Evolutionary conservation across 2,113 vertebrate genomes (phyloP), one percentile per base, ranked within the genome.

Genomic region (Eurystomus gularis): DNA sequence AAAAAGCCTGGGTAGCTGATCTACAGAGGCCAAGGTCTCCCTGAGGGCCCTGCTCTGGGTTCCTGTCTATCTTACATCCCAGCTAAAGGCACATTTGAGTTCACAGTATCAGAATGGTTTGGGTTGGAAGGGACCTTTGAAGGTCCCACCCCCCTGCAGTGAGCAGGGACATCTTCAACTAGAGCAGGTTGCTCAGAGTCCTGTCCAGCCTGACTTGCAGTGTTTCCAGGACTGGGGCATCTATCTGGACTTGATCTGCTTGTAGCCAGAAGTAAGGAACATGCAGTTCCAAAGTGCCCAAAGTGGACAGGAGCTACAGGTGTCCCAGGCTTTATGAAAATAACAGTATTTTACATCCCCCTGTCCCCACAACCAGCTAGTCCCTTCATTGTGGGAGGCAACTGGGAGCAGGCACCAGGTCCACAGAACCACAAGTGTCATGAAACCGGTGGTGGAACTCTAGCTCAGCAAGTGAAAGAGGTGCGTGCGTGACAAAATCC

Each of bases 11-110:
- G 14, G 3, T 4, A 23, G 58, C 39, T 55, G 39, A 80, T 20
- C 5, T 37, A 20, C 12, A 5, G 66, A n/a, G 33, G 46, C 17
- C 44, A 82, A 46, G 18, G 10, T 40, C 40, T 40, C 49, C 49
- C 48, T 4, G 9, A 69, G 44, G 48, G 26, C 54, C 35, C 31
- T 37, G 54, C 6, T 85, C 39, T 68, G 46, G 31, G 46, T 24
- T 70, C 55, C 35, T 1, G 2, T 42, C 66, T 28, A 10, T 28
- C 58, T 60, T 1, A 0, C 33, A 46, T 13, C 33, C 54, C 0
- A 0, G 33, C 62, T 33, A 48, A 58, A 52, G 49, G 29, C 3
- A 8, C 3, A 0, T 71, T 31, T 71, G 13, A 37, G 23, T 73
- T 40, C 40, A 66, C 10, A 65, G 62, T 13, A 31, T 14, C 17